These are phyloP conservation scores for Macrocentrus cingulum DNA, from an alignment of 1,140 invertebrate species.

Conservation along the genomic window DNA sequence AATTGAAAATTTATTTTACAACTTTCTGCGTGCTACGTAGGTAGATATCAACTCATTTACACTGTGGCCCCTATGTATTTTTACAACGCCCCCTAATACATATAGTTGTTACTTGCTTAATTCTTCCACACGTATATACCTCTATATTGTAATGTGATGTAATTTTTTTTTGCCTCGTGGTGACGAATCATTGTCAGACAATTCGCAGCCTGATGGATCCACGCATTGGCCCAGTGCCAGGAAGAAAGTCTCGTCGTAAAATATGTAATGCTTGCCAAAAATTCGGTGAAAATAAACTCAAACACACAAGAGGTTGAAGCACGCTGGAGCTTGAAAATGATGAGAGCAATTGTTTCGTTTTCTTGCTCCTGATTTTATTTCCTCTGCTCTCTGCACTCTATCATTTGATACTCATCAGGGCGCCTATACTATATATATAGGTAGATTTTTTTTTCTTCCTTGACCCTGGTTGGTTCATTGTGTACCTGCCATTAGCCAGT, in stretches of 20 bases:
- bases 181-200: conserved; percentile 33
- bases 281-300: no score
- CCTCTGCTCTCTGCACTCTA: neutral
- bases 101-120: no score
- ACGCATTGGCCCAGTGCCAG: conserved; percentile 35
- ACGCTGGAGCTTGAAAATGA: no score
- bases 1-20: neutral
- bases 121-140: no score
- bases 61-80: neutral
- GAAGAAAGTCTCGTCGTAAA: conserved; percentile 9
- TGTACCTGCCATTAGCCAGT: neutral
- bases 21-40: conserved; percentile 1
- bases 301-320: no score
- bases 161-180: no score
- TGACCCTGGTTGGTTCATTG: neutral
- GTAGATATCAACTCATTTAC: neutral
- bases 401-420: neutral
- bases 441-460: neutral
- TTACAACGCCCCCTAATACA: neutral
- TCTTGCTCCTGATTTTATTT: neutral
- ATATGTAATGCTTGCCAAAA: neutral
- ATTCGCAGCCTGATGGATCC: conserved; percentile 42
- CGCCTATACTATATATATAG: neutral
- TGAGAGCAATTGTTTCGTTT: conserved; percentile 1
- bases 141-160: no score